Evolutionary conservation across 2,113 vertebrate genomes (phyloP).

Genomic region (Tenrec ecaudatus): DNA sequence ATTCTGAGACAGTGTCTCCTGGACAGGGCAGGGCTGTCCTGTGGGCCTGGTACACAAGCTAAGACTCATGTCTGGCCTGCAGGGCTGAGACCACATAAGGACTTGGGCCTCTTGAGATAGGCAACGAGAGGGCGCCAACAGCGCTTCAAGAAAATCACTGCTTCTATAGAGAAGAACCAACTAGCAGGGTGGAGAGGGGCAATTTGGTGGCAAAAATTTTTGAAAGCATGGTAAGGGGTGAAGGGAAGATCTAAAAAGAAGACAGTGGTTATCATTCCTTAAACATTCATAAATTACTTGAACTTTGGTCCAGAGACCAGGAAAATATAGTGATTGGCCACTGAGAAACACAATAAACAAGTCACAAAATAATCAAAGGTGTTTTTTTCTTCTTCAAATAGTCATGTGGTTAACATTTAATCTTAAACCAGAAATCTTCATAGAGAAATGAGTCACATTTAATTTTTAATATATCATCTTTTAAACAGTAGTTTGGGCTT

Average conservation of each 20-base stretch:
- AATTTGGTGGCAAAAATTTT: neutral
- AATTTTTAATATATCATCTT: conserved; percentile 53
- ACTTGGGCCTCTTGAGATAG: conserved; percentile 3
- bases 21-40: neutral
- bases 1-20: neutral
- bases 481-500: conserved; percentile 48
- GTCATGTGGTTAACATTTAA: conserved; percentile 35
- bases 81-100: neutral
- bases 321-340: conserved; percentile 7
- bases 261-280: neutral
- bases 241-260: neutral
- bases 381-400: conserved; percentile 62
- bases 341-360: conserved; percentile 47
- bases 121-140: neutral
- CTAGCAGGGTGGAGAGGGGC: neutral
- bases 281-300: conserved; percentile 36
- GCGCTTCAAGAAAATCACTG: neutral
- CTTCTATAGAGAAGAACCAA: neutral
- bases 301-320: conserved; percentile 20
- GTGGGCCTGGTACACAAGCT: neutral
- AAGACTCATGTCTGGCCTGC: neutral
- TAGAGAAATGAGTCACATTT: conserved; percentile 42
- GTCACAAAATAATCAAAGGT: conserved; percentile 19
- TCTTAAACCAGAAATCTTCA: conserved; percentile 62
- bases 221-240: neutral